Base-by-base conservation (phyloP, 2,888 invertebrate genomes). In the Ormyrus labotus region DNA sequence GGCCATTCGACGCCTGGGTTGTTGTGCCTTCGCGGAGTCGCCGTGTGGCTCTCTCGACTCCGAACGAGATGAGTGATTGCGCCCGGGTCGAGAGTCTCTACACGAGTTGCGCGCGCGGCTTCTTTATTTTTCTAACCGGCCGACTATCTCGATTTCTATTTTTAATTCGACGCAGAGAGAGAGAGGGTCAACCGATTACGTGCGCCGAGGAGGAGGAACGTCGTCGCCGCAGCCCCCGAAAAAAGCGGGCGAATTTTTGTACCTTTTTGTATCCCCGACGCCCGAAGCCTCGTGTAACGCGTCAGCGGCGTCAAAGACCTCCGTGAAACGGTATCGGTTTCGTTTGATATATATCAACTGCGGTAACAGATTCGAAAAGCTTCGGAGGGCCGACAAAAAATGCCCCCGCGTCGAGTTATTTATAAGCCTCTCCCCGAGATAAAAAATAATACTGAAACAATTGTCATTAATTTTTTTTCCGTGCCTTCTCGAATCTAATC, bases 1-100 rank as follows among this genome's bases (percentile, higher is more conserved):
- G 10, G 57, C 64, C 64, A 61, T 67, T 67, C 67, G 81, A 82
- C 75, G 81, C 82, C 83, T 81, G 75, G 78, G 68, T 13, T 53
- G 13, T 51, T 63, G 11, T 70, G 57, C 68, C 51, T 67, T 72
- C 57, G n/a, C 19, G 19, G 19, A 19, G 19, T 9, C 53, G 5
- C 10, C 34, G 1, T 45, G 13, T 61, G 60, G 51, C 13, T 61
- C 34, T 34, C 19, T 11, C 53, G 0, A 11, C 71, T 10, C 50
- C 6, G 8, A 48, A 73, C 9, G 72, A 78, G 65, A 72, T 78
- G 72, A 78, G 61, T 48, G 71, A 72, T 78, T 61, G 61, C 71
- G 48, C 51, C 5, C 19, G 19, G 19, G 19, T 19, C 19, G 19
- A 19, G 19, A 19, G 19, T 19, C 19, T 19, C 19, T 19, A 19